Percentiles rank a stretch among this genome's conserved stretches.
Evolutionary conservation across 2,888 invertebrate genomes (phyloP).

Genomic region (Dexiosoma caninum): DNA sequence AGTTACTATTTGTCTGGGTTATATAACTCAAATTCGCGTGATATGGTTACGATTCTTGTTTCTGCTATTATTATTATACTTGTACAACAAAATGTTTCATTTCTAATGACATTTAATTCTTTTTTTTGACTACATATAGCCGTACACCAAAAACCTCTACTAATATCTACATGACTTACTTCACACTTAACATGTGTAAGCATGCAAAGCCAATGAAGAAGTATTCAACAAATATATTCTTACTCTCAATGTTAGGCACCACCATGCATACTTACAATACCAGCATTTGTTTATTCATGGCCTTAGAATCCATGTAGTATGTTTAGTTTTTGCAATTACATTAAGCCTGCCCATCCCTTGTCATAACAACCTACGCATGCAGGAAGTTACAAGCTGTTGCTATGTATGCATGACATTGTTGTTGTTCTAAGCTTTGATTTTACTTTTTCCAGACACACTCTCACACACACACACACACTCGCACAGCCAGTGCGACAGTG

Average conservation of each 20-base stretch:
- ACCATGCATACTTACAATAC: too few relatives aligned
- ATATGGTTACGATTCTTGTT: neutral
- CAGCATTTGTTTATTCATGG: neutral
- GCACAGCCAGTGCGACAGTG: neutral
- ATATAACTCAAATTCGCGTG: slow-evolving; percentile 38
- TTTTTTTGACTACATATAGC: neutral
- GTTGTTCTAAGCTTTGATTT: slow-evolving; percentile 25
- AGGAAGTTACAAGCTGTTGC: slow-evolving; percentile 64
- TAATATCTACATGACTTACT: slow-evolving; percentile 60
- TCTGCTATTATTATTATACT: neutral
- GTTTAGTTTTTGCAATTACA: slow-evolving; percentile 61
- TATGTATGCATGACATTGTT: neutral
- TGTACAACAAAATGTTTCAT: slow-evolving; percentile 54
- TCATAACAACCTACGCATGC: slow-evolving; percentile 66
- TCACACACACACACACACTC: slow-evolving; percentile 8
- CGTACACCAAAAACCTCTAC: slow-evolving; percentile 40
- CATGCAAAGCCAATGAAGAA: slow-evolving; percentile 30
- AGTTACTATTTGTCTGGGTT: slow-evolving; percentile 1
- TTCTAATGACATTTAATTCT: slow-evolving; percentile 59
- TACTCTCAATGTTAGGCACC: neutral
- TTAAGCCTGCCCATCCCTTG: slow-evolving; percentile 66
- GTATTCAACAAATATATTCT: neutral
- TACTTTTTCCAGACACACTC: slow-evolving; percentile 15
- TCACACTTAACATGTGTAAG: slow-evolving; percentile 60
- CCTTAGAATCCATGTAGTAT: slow-evolving; percentile 28